Conservation (phyloP, 2,797 vertebrate species). For the Lithobates pipiens region DNA sequence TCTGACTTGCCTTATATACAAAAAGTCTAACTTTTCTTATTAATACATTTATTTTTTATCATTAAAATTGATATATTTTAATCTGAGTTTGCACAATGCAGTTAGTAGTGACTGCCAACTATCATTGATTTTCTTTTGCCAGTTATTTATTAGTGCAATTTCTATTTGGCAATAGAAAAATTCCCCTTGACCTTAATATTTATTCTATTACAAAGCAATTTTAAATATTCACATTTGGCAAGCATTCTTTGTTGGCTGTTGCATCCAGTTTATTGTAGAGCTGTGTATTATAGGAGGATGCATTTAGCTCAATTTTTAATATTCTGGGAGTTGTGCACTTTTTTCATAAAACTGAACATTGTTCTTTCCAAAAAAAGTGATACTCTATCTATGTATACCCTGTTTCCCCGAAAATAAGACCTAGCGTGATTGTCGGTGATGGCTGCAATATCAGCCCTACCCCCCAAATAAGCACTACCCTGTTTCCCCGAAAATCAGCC, state of each 20-base stretch:
- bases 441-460: too few relatives aligned
- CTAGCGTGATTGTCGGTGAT: too few relatives aligned
- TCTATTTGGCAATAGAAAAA: conserved; percentile 11
- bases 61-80: too few relatives aligned
- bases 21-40: neutral
- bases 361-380: too few relatives aligned
- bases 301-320: conserved; percentile 4
- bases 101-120: neutral
- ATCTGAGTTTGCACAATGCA: neutral
- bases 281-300: neutral
- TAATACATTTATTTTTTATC: neutral
- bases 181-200: conserved; percentile 49
- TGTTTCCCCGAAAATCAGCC: too few relatives aligned
- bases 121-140: conserved; percentile 19
- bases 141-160: conserved; percentile 14
- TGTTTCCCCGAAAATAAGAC: too few relatives aligned
- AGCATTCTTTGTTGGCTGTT: neutral
- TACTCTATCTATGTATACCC: too few relatives aligned
- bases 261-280: neutral
- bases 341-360: too few relatives aligned
- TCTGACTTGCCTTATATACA: too few relatives aligned
- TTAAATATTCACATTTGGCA: conserved; percentile 47
- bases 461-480: too few relatives aligned
- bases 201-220: conserved; percentile 36
- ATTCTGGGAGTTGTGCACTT: too few relatives aligned